These are phyloP conservation scores for Xanthia icteritia DNA, from an alignment of 2,888 invertebrate species.

Conservation along the genomic window DNA sequence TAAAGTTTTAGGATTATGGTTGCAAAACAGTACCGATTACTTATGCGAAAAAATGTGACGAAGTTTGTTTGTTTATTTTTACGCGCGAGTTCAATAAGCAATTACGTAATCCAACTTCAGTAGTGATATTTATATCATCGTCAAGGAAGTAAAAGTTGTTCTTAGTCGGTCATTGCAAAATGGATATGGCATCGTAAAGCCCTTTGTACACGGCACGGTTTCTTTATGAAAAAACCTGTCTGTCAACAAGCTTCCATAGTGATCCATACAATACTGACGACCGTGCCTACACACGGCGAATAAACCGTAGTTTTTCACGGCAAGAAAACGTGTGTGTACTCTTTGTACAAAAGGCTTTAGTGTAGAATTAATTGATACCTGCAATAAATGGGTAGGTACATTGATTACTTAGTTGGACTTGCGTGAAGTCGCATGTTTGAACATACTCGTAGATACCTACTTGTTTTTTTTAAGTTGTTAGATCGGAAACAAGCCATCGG, in stretches of 20 bases:
- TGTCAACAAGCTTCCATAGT: too few species aligned
- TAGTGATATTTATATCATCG: slow-evolving; percentile 35
- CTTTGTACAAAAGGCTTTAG: too few species aligned
- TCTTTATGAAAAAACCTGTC: too few species aligned
- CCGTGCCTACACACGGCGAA: too few species aligned
- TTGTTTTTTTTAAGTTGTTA: background rate
- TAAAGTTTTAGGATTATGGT: background rate
- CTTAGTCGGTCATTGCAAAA: slow-evolving; percentile 24
- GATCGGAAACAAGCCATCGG: background rate
- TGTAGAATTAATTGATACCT: background rate
- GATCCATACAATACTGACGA: too few species aligned
- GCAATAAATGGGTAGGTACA: too few species aligned
- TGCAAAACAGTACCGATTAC: slow-evolving; percentile 5
- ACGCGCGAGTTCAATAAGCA: slow-evolving; percentile 13
- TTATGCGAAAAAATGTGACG: background rate
- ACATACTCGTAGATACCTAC: background rate
- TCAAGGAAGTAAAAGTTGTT: slow-evolving; percentile 43
- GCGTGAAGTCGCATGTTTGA: background rate
- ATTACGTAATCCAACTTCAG: slow-evolving; percentile 31
- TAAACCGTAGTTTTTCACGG: too few species aligned
- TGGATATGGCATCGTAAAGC: slow-evolving; percentile 42
- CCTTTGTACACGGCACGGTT: too few species aligned
- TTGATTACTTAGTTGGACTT: background rate
- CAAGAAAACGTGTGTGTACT: too few species aligned
- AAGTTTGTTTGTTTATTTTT: slow-evolving; percentile 48